phyloP scores from a whole-genome alignment of 30 jellyfish, hydroid and myxozoan species.

The Cassiopea xamachana region DNA sequence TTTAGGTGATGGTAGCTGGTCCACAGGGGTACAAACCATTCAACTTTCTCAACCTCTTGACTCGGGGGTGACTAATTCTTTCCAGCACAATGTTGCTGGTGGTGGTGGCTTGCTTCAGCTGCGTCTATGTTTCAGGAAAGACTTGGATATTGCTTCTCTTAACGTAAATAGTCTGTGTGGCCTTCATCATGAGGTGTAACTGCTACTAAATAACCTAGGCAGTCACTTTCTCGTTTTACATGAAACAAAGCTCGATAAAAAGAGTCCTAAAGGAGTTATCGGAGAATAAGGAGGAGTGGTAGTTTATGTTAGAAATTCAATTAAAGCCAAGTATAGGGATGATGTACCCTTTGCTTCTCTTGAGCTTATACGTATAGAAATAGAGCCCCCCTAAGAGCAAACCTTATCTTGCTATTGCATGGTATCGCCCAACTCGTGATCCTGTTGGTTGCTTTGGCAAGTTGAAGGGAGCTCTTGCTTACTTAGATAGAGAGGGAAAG shows the following conservation, averaged over 20 bases:
- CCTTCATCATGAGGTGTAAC: neutral
- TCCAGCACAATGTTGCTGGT: neutral
- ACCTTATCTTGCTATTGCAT: too few relatives aligned
- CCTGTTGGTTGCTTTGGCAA: too few relatives aligned
- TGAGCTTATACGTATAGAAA: too few relatives aligned
- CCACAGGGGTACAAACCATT: neutral
- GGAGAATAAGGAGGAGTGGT: neutral
- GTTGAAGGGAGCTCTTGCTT: too few relatives aligned
- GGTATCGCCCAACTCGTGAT: too few relatives aligned
- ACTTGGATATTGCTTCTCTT: neutral
- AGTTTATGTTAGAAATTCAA: neutral
- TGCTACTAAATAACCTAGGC: neutral
- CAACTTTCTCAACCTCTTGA: neutral
- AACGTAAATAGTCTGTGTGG: neutral
- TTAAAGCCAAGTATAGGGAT: too few relatives aligned
- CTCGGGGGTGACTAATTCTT: neutral
- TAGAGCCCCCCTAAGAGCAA: too few relatives aligned
- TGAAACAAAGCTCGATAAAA: neutral
- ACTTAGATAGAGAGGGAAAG: too few relatives aligned
- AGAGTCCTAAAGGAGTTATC: neutral
- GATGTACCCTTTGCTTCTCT: too few relatives aligned
- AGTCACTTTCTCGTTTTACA: neutral
- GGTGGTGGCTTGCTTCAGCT: conserved; percentile 1
- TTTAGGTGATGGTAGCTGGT: neutral
- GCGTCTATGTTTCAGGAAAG: neutral